phyloP scores from a whole-genome alignment of 2,797 vertebrate species.

The Mus spretus region DNA sequence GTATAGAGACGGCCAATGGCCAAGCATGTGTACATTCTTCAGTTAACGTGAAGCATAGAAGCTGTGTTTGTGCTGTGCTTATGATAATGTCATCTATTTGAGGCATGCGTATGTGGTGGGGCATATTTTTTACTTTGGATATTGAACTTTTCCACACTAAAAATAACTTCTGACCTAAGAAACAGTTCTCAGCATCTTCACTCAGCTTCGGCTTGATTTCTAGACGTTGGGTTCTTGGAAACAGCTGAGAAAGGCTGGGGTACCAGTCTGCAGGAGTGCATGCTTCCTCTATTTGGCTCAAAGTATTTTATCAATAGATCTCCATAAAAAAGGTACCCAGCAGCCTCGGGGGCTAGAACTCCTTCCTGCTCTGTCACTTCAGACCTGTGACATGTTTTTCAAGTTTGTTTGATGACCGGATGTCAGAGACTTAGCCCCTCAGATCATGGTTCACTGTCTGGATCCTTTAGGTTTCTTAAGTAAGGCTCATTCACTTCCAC shows the following conservation, averaged over 20 bases:
- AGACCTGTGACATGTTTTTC: not conserved
- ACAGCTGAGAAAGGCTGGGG: not conserved
- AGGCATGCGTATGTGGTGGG: not conserved
- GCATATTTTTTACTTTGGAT: not conserved
- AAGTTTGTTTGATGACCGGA: not conserved
- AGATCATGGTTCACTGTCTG: not conserved
- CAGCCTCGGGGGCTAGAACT: not conserved
- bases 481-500: not conserved
- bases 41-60: slow-evolving; percentile 65
- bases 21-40: slow-evolving; percentile 34
- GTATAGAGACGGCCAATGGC: slow-evolving; percentile 40
- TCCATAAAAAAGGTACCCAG: not conserved
- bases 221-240: not conserved
- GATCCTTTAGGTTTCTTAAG: not conserved
- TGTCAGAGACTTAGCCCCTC: not conserved
- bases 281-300: slow-evolving; percentile 3
- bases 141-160: slow-evolving; percentile 10
- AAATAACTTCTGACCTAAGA: slow-evolving; percentile 26
- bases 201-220: not conserved
- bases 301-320: not conserved
- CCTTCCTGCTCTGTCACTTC: not conserved
- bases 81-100: slow-evolving; percentile 32
- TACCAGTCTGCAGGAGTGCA: not conserved
- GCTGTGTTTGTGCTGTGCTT: not conserved
- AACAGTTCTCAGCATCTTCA: not conserved